These are phyloP conservation scores for Luperina testacea DNA, from an alignment of 2,888 invertebrate species.

Conservation along the genomic window DNA sequence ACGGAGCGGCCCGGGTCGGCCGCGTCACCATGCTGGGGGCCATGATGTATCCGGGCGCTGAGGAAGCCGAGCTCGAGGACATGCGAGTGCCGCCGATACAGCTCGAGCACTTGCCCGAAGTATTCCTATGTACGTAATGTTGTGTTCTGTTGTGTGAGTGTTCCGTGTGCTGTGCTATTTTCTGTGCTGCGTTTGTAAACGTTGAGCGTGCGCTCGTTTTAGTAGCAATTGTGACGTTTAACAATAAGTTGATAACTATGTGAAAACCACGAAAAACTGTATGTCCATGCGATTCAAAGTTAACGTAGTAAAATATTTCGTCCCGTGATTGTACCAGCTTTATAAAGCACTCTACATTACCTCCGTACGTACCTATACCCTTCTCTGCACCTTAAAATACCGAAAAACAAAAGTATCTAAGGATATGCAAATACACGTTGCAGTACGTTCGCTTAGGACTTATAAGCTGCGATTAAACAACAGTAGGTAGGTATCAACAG, in stretches of 20 bases:
- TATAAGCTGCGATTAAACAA: not conserved
- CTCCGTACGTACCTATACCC: not conserved
- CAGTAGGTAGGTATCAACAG: not conserved
- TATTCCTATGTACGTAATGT: conserved; percentile 92
- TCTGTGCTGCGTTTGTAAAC: conserved; percentile 50
- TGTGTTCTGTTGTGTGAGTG: conserved; percentile 68
- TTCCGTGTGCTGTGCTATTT: conserved; percentile 62
- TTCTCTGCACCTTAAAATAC: not conserved
- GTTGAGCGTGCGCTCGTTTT: conserved; percentile 21
- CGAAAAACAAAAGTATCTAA: not conserved
- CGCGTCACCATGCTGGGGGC: conserved; percentile 86
- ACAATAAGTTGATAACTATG: not conserved
- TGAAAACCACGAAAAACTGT: conserved; percentile 7
- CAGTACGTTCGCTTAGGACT: not conserved
- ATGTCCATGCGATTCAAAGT: not conserved
- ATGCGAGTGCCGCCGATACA: conserved; percentile 93
- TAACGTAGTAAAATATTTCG: not conserved
- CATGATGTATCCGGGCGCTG: conserved; percentile 88
- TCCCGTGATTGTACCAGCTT: not conserved
- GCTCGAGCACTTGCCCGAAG: conserved; percentile 93
- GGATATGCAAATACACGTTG: not conserved
- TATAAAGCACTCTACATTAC: not conserved
- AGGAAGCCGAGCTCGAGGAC: conserved; percentile 85
- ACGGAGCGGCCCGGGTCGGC: conserved; percentile 81
- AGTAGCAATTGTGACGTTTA: conserved; percentile 34